A percentile compares a stretch with the other conserved stretches of the same genome.
Evolutionary conservation across 2,113 vertebrate genomes (phyloP).

Genomic region (Melanerpes formicivorus): DNA sequence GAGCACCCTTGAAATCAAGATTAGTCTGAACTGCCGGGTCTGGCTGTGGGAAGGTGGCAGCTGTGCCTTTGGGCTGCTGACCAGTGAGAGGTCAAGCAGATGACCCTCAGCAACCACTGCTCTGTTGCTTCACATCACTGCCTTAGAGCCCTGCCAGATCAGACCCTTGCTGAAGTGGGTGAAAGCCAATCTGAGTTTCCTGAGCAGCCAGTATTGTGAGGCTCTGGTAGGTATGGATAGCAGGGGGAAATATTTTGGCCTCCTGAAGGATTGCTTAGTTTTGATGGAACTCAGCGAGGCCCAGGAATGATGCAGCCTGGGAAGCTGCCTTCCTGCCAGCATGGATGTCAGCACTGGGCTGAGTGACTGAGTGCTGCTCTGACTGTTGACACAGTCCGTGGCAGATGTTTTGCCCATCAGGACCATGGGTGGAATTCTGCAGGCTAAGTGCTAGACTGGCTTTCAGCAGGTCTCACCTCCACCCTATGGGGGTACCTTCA

Average conservation of each 20-base stretch:
- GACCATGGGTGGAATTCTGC: constrained; percentile 18
- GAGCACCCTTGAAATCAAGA: neutral
- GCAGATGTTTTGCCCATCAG: constrained; percentile 58
- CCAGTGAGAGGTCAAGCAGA: neutral
- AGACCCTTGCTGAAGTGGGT: neutral
- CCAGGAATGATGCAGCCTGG: neutral
- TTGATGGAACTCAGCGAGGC: neutral
- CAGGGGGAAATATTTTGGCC: neutral
- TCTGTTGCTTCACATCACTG: neutral
- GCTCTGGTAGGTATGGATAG: neutral
- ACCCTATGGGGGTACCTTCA: neutral
- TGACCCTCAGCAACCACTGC: neutral
- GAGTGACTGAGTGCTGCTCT: constrained; percentile 18
- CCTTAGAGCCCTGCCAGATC: neutral
- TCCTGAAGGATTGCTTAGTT: neutral
- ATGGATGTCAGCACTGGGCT: neutral
- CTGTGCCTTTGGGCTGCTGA: neutral
- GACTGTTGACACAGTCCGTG: neutral
- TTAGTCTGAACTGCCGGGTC: neutral
- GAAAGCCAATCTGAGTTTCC: neutral
- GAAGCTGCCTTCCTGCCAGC: constrained; percentile 4
- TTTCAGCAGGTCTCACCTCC: constrained; percentile 50
- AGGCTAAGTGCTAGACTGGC: neutral
- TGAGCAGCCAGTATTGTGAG: neutral
- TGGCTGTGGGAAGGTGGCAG: neutral